Base-by-base conservation (phyloP, 1,140 invertebrate species). In the Frieseomelitta varia region DNA sequence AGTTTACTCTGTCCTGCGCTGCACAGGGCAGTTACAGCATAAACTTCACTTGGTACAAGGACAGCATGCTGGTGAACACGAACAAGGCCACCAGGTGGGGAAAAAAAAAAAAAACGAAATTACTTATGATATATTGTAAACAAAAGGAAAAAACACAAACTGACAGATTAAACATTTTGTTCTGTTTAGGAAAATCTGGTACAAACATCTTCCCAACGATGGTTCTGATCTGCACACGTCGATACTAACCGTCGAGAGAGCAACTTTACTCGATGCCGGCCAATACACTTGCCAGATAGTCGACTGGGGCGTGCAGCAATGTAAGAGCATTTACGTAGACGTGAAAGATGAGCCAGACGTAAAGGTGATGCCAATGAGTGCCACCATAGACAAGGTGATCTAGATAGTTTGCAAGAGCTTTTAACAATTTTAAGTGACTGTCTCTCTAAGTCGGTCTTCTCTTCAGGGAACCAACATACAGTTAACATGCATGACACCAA, bases 41-140 rank as follows among this genome's bases (percentile, higher is more conserved):
- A 90, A 95, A 95, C 56, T 98, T 98, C 91, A 95, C 96, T 56
- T 98, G 97, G 97, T 97, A 96, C 94, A 98, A 98, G 92, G 97
- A 98, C 91, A 96, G 96, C 4, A 95, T 97, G 75, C 95, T 96
- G 83, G 96, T 98, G 79, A 97, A 98, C 92, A 96, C 96, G 85
- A 96, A 96, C 80, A 96, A 96, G 89, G 96, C 97, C 39, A 96
- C 95, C 63, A 97, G 97, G 97, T 97, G 95, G 95, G 84, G 6
- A 4, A 78, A 55, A 34, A n/a, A 30, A 84, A 10, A 4, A 78
- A 55, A 34, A n/a, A 30, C 12, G 30, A 2, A 30, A 30, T 30
- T 30, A 30, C 2, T 30, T 30, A 30, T 30, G 30, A 30, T 17
- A 19, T 30, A 15, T 30, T 67, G 8, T 30, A 67, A 65, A 30